These are phyloP conservation scores for Dione vanillae DNA, from an alignment of 2,888 invertebrate species.

Conservation along the genomic window DNA sequence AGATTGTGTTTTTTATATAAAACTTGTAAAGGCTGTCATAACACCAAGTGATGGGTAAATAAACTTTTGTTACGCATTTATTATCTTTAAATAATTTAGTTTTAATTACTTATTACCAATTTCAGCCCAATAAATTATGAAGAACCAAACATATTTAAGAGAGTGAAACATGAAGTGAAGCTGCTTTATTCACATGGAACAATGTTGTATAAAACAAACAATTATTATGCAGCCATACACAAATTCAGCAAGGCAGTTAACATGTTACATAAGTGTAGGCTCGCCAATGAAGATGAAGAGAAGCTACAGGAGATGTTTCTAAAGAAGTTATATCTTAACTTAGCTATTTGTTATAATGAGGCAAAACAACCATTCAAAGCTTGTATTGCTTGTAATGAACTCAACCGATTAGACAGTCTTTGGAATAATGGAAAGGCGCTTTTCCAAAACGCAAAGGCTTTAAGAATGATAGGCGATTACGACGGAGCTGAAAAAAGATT, in stretches of 20 bases:
- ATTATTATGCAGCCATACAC: slow-evolving; percentile 72
- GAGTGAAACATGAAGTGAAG: slow-evolving; percentile 84
- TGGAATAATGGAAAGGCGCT: slow-evolving; percentile 86
- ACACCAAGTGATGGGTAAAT: slow-evolving; percentile 65
- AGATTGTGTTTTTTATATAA: slow-evolving; percentile 89
- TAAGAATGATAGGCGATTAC: slow-evolving; percentile 84
- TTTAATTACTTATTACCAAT: not conserved
- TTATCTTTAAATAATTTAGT: not conserved
- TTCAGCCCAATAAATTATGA: slow-evolving; percentile 58
- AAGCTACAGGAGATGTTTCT: slow-evolving; percentile 85
- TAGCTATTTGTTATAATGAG: slow-evolving; percentile 88
- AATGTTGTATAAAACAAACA: slow-evolving; percentile 82
- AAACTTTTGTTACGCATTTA: slow-evolving; percentile 29
- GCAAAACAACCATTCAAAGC: slow-evolving; percentile 85
- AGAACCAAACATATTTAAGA: slow-evolving; percentile 85
- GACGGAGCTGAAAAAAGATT: slow-evolving; percentile 83
- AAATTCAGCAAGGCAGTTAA: slow-evolving; percentile 86
- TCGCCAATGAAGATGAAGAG: slow-evolving; percentile 88
- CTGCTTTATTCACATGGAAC: slow-evolving; percentile 86
- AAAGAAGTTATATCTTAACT: slow-evolving; percentile 88
- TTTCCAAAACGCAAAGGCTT: slow-evolving; percentile 88
- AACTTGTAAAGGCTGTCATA: slow-evolving; percentile 85
- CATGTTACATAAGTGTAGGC: slow-evolving; percentile 86
- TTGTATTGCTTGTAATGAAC: slow-evolving; percentile 86
- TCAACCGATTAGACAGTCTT: slow-evolving; percentile 77